Conservation (phyloP, 1,140 invertebrate genomes). For the Hyphantria cunea region DNA sequence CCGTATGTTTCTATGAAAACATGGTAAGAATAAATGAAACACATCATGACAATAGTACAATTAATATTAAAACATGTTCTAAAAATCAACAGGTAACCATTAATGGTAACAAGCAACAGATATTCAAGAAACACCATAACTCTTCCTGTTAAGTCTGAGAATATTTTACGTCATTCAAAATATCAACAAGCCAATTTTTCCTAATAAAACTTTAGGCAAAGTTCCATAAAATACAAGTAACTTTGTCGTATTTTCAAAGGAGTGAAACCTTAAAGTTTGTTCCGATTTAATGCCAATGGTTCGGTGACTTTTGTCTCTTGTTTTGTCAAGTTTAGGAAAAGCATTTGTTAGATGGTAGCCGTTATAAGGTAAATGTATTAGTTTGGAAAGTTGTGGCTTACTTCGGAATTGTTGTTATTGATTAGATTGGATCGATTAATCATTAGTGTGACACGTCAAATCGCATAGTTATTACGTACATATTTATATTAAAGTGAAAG, state of each 20-base stretch:
- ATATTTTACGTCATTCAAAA: conserved; percentile 24
- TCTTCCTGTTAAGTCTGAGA: conserved; percentile 8
- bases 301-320: conserved; percentile 17
- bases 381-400: background rate
- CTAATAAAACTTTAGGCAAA: conserved; percentile 22
- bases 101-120: conserved; percentile 16
- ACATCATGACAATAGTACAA: background rate
- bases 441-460: background rate
- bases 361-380: conserved; percentile 19
- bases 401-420: conserved; percentile 5
- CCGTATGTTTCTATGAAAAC: too few species aligned
- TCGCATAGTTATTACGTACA: background rate
- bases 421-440: background rate
- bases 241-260: conserved; percentile 24
- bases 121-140: conserved; percentile 3
- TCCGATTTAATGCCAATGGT: conserved; percentile 18
- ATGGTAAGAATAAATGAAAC: background rate
- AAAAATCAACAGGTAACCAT: conserved; percentile 28
- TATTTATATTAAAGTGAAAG: background rate
- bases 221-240: conserved; percentile 29
- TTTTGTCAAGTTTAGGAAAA: conserved; percentile 22
- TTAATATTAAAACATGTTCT: conserved; percentile 5
- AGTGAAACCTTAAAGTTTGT: conserved; percentile 26
- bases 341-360: conserved; percentile 11
- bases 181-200: conserved; percentile 24